Percentiles rank a stretch among this genome's conserved stretches.
These are phyloP conservation scores for Acleris emargana DNA, from an alignment of 2,888 invertebrate species.

Conservation along the genomic window DNA sequence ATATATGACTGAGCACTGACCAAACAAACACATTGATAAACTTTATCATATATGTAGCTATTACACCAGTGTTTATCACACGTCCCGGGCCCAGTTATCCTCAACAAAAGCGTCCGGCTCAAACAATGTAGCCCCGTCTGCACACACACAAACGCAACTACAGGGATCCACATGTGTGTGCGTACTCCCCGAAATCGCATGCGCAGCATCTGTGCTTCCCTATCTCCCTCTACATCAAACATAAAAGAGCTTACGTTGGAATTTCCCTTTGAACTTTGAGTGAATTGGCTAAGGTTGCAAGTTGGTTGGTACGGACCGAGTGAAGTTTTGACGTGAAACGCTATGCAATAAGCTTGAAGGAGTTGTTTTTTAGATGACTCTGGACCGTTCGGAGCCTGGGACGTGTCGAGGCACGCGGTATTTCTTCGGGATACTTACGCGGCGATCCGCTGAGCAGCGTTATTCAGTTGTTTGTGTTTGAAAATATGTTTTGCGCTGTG, in stretches of 20 bases:
- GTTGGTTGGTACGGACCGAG: constrained; percentile 37
- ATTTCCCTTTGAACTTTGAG: constrained; percentile 40
- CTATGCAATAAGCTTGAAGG: constrained; percentile 77
- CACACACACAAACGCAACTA: constrained; percentile 53
- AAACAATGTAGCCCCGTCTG: constrained; percentile 63
- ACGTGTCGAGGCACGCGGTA: constrained; percentile 56
- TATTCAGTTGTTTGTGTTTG: constrained; percentile 22
- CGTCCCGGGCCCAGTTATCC: constrained; percentile 55
- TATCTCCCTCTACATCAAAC: constrained; percentile 50
- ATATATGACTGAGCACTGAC: constrained; percentile 21
- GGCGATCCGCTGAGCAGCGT: constrained; percentile 44
- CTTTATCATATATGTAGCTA: constrained; percentile 17
- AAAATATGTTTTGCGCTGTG: constrained; percentile 47
- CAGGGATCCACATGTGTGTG: constrained; percentile 45
- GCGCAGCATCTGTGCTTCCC: constrained; percentile 80
- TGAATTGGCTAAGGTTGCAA: constrained; percentile 36
- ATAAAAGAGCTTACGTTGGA: constrained; percentile 44
- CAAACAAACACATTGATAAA: constrained; percentile 25
- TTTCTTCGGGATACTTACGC: constrained; percentile 57
- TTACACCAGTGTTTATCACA: constrained; percentile 35
- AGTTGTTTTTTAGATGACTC: constrained; percentile 79
- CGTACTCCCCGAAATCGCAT: constrained; percentile 62
- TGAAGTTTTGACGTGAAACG: constrained; percentile 62
- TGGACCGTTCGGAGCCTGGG: constrained; percentile 64
- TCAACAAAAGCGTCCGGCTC: constrained; percentile 72